Evolutionary conservation across 2,888 invertebrate species (phyloP).

Genomic region (Neelides folsomi): DNA sequence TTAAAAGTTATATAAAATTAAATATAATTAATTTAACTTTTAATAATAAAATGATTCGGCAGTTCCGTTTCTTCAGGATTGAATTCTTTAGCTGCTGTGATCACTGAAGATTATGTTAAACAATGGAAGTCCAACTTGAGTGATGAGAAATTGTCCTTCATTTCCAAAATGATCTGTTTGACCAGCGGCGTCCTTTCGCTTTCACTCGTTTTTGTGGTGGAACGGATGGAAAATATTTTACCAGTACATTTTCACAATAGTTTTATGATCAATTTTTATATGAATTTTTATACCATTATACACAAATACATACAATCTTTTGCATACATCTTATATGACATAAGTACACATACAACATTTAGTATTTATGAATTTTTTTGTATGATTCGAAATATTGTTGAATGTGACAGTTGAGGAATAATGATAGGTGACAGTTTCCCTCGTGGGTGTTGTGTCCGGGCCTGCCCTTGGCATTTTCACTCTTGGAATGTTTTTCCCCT

Average conservation of each 20-base stretch:
- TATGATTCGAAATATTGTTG: too few relatives aligned
- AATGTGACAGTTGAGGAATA: too few relatives aligned
- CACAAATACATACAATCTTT: too few relatives aligned
- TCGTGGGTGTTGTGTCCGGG: conserved; percentile 17
- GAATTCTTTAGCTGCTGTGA: conserved; percentile 40
- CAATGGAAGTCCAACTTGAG: conserved; percentile 37
- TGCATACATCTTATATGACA: too few relatives aligned
- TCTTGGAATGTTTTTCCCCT: conserved; percentile 24
- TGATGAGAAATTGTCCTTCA: conserved; percentile 34
- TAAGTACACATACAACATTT: too few relatives aligned
- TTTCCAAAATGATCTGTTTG: conserved; percentile 11
- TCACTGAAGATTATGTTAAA: conserved; percentile 16
- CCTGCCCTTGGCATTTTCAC: conserved; percentile 23
- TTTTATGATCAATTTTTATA: too few relatives aligned
- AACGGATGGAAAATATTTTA: conserved; percentile 37
- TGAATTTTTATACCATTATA: too few relatives aligned
- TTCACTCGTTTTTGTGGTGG: conserved; percentile 39
- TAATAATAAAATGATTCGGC: too few relatives aligned
- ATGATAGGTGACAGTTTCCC: conserved; percentile 13
- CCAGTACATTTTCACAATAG: conserved; percentile 5
- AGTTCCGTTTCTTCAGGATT: conserved; percentile 22
- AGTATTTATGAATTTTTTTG: too few relatives aligned
- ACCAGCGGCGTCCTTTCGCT: conserved; percentile 8
- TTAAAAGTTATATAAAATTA: too few relatives aligned
- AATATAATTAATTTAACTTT: conserved; percentile 49